Conservation (phyloP, 2,113 vertebrate genomes). For the Sorex araneus region DNA sequence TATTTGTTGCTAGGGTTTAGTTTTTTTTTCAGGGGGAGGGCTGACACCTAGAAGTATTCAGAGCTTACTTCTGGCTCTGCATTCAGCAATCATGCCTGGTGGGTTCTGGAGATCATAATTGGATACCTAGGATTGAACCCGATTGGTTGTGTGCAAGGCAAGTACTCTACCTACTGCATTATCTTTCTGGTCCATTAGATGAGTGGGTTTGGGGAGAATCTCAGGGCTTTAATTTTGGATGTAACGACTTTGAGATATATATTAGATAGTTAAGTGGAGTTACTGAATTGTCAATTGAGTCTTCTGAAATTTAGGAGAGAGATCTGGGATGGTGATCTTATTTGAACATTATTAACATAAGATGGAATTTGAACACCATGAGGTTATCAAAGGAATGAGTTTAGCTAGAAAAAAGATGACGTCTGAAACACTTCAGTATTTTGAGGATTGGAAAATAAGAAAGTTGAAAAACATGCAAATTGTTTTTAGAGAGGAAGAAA, state of each 20-base stretch:
- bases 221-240: conserved; percentile 55
- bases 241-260: conserved; percentile 39
- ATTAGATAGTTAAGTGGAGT: conserved; percentile 47
- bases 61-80: too few species aligned
- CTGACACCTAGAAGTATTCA: too few species aligned
- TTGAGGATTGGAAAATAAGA: conserved; percentile 22
- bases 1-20: not conserved
- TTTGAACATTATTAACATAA: conserved; percentile 47
- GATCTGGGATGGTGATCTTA: conserved; percentile 33
- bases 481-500: conserved; percentile 44
- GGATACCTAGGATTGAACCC: too few species aligned
- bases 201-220: not conserved
- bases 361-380: conserved; percentile 36
- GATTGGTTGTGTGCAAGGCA: too few species aligned
- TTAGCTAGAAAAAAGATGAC: conserved; percentile 33
- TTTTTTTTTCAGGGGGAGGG: too few species aligned
- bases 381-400: conserved; percentile 9
- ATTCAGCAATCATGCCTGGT: too few species aligned
- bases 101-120: too few species aligned
- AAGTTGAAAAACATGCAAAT: conserved; percentile 17
- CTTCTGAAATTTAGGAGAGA: conserved; percentile 42
- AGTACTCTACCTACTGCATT: too few species aligned
- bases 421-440: conserved; percentile 26
- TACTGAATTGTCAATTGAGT: conserved; percentile 48
- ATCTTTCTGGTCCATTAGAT: not conserved